phyloP scores from a whole-genome alignment of 1,140 invertebrate species.

The Ceratitis capitata region DNA sequence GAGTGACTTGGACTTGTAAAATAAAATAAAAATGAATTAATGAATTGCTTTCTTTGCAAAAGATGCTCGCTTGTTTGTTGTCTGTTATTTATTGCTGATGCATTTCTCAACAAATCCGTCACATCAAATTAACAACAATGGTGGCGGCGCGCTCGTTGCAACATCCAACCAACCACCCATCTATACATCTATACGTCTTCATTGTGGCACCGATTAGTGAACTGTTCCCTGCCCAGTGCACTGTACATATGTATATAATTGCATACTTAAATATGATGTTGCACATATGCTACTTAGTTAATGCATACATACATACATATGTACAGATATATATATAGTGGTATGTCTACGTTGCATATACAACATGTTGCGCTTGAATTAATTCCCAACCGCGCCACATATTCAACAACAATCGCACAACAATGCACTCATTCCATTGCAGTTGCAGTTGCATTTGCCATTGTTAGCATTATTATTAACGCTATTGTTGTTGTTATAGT shows the following conservation, averaged over 20 bases:
- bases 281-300: background rate
- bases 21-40: constrained; percentile 3
- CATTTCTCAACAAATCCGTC: constrained; percentile 34
- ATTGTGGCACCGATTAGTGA: constrained; percentile 24
- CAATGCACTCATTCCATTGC: constrained; percentile 22
- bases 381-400: constrained; percentile 26
- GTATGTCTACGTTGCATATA: background rate
- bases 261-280: background rate
- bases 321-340: background rate
- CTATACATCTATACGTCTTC: too few relatives aligned
- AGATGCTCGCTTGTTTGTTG: constrained; percentile 4
- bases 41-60: background rate
- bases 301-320: background rate
- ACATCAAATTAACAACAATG: constrained; percentile 31
- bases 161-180: background rate
- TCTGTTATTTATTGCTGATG: constrained; percentile 34
- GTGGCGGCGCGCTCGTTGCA: background rate
- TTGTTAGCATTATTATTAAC: too few relatives aligned
- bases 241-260: background rate
- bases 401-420: constrained; percentile 8
- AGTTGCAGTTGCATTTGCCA: background rate
- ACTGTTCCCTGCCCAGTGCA: background rate
- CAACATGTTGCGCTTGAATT: constrained; percentile 31
- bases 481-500: too few relatives aligned
- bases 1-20: background rate